phyloP scores from a whole-genome alignment of 2,797 vertebrate species.

The Pseudochaenichthys georgianus region DNA sequence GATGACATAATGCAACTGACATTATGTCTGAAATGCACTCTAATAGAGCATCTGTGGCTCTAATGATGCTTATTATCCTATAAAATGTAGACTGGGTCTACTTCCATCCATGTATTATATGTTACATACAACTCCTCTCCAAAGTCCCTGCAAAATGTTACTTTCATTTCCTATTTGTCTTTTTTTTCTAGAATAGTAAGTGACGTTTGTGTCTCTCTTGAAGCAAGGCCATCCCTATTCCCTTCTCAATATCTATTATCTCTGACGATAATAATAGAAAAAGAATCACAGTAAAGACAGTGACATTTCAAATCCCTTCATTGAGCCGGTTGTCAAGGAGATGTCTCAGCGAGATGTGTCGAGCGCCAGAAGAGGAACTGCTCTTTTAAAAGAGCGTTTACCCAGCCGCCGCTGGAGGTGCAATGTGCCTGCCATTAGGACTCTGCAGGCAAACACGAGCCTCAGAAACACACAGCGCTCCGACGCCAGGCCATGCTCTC shows the following conservation, averaged over 20 bases:
- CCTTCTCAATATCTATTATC: slow-evolving; percentile 61
- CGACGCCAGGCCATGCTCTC: not conserved
- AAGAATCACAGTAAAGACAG: slow-evolving; percentile 75
- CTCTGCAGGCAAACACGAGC: slow-evolving; percentile 66
- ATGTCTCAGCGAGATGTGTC: slow-evolving; percentile 73
- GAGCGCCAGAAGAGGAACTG: slow-evolving; percentile 60
- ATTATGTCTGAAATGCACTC: slow-evolving; percentile 61
- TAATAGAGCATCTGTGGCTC: slow-evolving; percentile 49
- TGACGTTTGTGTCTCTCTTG: slow-evolving; percentile 16
- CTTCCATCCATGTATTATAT: not conserved
- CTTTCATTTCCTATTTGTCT: slow-evolving; percentile 31
- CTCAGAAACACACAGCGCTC: slow-evolving; percentile 41
- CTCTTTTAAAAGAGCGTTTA: slow-evolving; percentile 75
- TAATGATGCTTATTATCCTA: slow-evolving; percentile 60
- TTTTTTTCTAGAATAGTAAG: slow-evolving; percentile 35
- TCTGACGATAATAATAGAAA: slow-evolving; percentile 69
- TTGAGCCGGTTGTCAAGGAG: slow-evolving; percentile 81
- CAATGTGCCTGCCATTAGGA: slow-evolving; percentile 69
- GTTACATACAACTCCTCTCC: not conserved
- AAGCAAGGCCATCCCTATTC: slow-evolving; percentile 38
- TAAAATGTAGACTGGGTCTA: slow-evolving; percentile 34
- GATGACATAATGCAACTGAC: slow-evolving; percentile 55
- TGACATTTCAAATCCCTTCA: slow-evolving; percentile 81
- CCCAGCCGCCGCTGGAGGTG: slow-evolving; percentile 63
- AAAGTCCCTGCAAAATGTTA: slow-evolving; percentile 16